Evolutionary conservation across 2,113 vertebrate genomes (phyloP), one percentile per base, ranked within the genome.

Genomic region (Phylloscopus trochiloides): DNA sequence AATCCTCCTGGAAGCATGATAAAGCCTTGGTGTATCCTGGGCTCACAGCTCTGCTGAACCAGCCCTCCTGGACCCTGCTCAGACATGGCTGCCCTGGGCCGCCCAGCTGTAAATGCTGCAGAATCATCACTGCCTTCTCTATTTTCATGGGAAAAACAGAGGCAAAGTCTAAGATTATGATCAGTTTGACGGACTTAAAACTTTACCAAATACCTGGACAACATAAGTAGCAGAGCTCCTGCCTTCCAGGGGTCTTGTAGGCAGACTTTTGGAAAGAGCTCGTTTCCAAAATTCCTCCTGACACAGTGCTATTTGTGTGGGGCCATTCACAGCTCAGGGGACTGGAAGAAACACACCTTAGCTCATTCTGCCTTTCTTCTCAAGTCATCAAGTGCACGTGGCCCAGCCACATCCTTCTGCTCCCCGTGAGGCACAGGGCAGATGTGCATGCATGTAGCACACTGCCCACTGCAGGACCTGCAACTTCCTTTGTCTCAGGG

Each of bases 371-470:
- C 57, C 59, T 85, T 59, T 79, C 36, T 75, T 75, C 86, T 88
- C 12, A 48, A 88, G 68, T 72, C 43, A 8, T 9, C n/a, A 4
- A 36, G 57, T 17, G 55, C 79, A 36, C 1, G 3, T 76, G 90
- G 71, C 63, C 55, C 47, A 42, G 88, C 77, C 91, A 58, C 82
- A 54, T 90, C 91, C 71, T 91, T 47, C 74, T 2, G 1, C 83
- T 62, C 19, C 43, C 19, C 5, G 1, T 7, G 4, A 38, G 66
- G 81, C 57, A 48, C 71, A 58, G 79, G 62, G 55, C 83, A 90
- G 86, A 83, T 75, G 51, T 73, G 51, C 0, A 0, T 9, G 36
- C 22, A 1, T 42, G 28, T 17, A 55, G 48, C 0, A 3, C 36
- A 10, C 36, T 5, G 3, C 38, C 52, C 7, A 5, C 75, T 75